Base-by-base conservation (phyloP, 1,140 invertebrate species). In the Cryptotermes secundus region DNA sequence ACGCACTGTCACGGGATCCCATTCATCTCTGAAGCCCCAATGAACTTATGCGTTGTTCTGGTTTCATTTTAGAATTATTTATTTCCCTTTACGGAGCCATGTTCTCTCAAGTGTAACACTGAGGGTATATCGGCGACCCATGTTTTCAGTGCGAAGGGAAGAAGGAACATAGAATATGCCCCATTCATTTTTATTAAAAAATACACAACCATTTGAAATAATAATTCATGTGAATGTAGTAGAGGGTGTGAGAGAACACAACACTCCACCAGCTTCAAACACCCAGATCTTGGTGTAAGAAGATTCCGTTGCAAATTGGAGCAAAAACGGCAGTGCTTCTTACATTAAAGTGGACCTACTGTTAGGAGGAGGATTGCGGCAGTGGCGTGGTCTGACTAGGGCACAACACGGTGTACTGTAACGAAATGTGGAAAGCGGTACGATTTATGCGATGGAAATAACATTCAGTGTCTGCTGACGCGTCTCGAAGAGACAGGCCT, bases 291-390 rank as follows among this genome's bases (percentile, higher is more conserved):
- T 72, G 14, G n/a, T 72, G 59, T 31, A 72, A 26, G n/a, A 31
- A 72, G 59, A 72, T 72, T 72, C 59, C 26, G n/a, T 16, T 72
- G 7, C 26, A 9, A 31, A 72, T 26, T 72, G 26, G n/a, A 12
- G 59, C 59, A 72, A 72, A 72, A 72, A 72, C 26, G 9, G 53
- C 53, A 59, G 19, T 22, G 6, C 12, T 24, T 59, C 19, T 9
- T 72, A n/a, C 59, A 72, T 72, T 72, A 72, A 72, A 72, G 59
- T 31, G 26, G 59, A 72, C n/a, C 59, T 72, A 31, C 59, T 31
- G 16, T 72, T 3, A 3, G 14, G 9, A 72, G n/a, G 31, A 72
- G 26, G 16, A 7, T 0, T n/a, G 9, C 4, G 19, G 7, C 26
- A 72, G 26, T 72, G 59, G 59, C 26, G 59, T 72, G n/a, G n/a